A percentile compares a stretch with the other conserved stretches of the same genome.
These are phyloP conservation scores for Eupithecia centaureata DNA, from an alignment of 2,888 invertebrate species.

Conservation along the genomic window DNA sequence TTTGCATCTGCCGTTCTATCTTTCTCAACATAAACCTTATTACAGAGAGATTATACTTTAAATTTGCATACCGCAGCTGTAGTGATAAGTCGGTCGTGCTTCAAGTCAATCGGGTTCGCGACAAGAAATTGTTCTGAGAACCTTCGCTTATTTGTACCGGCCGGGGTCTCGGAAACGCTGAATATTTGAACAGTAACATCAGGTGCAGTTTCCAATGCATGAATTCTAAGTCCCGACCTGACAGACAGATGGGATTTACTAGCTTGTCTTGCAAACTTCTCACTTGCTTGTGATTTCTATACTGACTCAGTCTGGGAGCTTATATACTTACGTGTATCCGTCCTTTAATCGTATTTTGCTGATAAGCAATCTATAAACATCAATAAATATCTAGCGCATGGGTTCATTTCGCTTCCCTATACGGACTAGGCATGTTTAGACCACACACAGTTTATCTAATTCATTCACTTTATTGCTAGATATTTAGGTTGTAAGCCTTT, in stretches of 20 bases:
- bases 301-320: background rate
- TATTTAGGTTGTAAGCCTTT: conserved; percentile 44
- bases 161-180: conserved; percentile 63
- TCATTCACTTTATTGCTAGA: conserved; percentile 38
- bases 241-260: conserved; percentile 35
- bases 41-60: conserved; percentile 47
- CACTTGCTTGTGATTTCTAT: conserved; percentile 11
- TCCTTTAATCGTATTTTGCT: conserved; percentile 36
- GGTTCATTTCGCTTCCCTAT: conserved; percentile 47
- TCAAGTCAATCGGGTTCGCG: conserved; percentile 62
- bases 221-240: conserved; percentile 31
- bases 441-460: conserved; percentile 51
- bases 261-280: conserved; percentile 23
- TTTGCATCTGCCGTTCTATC: conserved; percentile 50
- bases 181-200: conserved; percentile 63
- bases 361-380: conserved; percentile 28
- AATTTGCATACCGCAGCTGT: conserved; percentile 53
- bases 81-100: conserved; percentile 52
- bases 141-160: conserved; percentile 63
- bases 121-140: conserved; percentile 72
- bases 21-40: conserved; percentile 55
- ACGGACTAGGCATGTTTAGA: conserved; percentile 51
- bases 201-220: conserved; percentile 39
- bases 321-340: conserved; percentile 7
- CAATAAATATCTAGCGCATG: conserved; percentile 29